These are phyloP conservation scores for Malacoctenus gilli DNA, from an alignment of 2,797 vertebrate species.

Conservation along the genomic window DNA sequence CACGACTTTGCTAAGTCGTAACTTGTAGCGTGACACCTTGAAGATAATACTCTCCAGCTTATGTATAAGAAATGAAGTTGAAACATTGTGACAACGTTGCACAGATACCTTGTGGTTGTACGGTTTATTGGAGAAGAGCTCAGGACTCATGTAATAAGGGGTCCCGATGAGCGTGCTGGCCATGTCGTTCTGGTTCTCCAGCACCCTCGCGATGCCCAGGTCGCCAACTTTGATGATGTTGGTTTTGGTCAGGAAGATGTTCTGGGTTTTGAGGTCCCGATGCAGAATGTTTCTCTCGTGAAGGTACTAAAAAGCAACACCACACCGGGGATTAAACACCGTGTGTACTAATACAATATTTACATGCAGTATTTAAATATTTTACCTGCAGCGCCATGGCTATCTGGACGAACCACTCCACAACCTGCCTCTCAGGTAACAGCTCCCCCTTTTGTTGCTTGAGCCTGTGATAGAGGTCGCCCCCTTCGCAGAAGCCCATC, in stretches of 20 bases:
- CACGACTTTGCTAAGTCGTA: no score
- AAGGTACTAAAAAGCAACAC: conserved; percentile 89
- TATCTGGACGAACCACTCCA: conserved; percentile 99
- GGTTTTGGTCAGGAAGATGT: conserved; percentile 95
- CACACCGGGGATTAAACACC: neutral
- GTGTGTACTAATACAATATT: no score
- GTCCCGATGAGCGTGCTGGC: conserved; percentile 97
- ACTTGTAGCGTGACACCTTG: no score
- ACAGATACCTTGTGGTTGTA: conserved; percentile 95
- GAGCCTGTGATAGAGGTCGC: conserved; percentile 95
- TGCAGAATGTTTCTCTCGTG: conserved; percentile 96
- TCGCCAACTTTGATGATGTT: conserved; percentile 99
- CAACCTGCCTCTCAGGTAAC: conserved; percentile 91
- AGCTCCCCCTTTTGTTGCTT: conserved; percentile 93
- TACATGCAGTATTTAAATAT: conserved; percentile 10
- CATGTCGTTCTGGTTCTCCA: conserved; percentile 97
- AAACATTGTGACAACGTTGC: neutral
- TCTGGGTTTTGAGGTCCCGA: conserved; percentile 97
- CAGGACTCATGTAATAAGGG: conserved; percentile 99
- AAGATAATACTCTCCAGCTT: neutral
- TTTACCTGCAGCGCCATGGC: conserved; percentile 95
- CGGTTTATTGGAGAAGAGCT: conserved; percentile 95
- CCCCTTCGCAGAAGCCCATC: conserved; percentile 98
- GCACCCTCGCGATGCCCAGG: conserved; percentile 93
- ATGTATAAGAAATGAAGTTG: neutral